These are phyloP conservation scores for Heliconius nattereri DNA, from an alignment of 1,140 invertebrate genomes.

Conservation along the genomic window DNA sequence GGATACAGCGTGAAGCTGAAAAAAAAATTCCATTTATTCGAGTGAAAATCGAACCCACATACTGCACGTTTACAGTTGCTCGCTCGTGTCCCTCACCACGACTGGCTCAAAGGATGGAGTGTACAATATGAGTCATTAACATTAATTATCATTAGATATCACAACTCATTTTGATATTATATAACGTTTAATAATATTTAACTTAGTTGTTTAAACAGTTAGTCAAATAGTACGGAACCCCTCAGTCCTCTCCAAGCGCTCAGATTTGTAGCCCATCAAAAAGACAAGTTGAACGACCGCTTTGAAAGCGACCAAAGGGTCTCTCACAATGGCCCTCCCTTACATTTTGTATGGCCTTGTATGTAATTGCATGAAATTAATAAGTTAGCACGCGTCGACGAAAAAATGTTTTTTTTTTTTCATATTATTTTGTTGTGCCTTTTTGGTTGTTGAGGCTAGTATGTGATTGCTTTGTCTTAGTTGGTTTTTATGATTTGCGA, in stretches of 20 bases:
- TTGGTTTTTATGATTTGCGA: not conserved
- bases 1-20: no score
- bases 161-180: not conserved
- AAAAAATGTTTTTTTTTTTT: slow-evolving; percentile 18
- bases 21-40: no score
- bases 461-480: not conserved
- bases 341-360: slow-evolving; percentile 24
- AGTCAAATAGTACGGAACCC: slow-evolving; percentile 29
- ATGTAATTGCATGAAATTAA: slow-evolving; percentile 42
- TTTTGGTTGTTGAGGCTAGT: slow-evolving; percentile 21
- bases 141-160: not conserved
- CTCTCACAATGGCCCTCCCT: slow-evolving; percentile 33
- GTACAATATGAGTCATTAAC: not conserved
- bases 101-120: no score
- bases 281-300: slow-evolving; percentile 66
- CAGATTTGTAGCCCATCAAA: slow-evolving; percentile 53
- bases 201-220: slow-evolving; percentile 22
- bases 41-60: no score
- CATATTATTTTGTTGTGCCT: slow-evolving; percentile 20
- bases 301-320: slow-evolving; percentile 49
- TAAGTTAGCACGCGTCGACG: slow-evolving; percentile 42
- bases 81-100: no score
- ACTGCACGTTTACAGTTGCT: no score
- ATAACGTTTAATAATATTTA: slow-evolving; percentile 14
- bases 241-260: not conserved